Evolutionary conservation across 2,113 vertebrate genomes (phyloP), one percentile per base, ranked within the genome.

Genomic region (Danionella cerebrum): DNA sequence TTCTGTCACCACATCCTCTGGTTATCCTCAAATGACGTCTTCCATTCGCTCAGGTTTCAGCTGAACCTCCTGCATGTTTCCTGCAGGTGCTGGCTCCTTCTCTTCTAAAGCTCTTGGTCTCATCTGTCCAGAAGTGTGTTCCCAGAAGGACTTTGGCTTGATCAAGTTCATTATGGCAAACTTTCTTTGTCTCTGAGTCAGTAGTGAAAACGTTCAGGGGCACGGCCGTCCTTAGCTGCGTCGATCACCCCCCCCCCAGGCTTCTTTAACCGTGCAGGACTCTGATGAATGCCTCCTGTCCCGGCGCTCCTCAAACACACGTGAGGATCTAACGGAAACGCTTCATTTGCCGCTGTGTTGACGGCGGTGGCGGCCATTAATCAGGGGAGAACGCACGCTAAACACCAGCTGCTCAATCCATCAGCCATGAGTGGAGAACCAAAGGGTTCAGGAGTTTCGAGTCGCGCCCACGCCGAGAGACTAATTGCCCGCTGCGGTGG

Each of bases 311-410:
- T 78, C 85, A 86, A 85, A 89, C 86, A 80, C 86, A 89, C 85
- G 84, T 84, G 82, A 80, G 79, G 79, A 84, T 88, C 85, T 88
- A 88, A 85, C 81, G 80, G 77, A 84, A 88, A 85, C 85, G 81
- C 86, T 89, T 89, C 84, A 89, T 87, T 89, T 88, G 84, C 81
- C 81, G 83, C 82, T 83, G 78, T 83, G 84, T 83, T 83, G 84
- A 87, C 84, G 78, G 51, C 75, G 79, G 84, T 82, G 78, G 84
- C 78, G 76, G 74, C 74, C 86, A 86, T 89, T 86, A 88, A 89
- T 89, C 86, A 89, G 70, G 81, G 76, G 16, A 77, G 79, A 83
- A 83, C 82, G 71, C 72, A 81, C 83, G 82, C 84, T 85, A 84
- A 84, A 82, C 83, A 79, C 83, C 86, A 87, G 83, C 81, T 78